Evolutionary conservation across 1,140 invertebrate species (phyloP).

Genomic region (Arctopsyche grandis): DNA sequence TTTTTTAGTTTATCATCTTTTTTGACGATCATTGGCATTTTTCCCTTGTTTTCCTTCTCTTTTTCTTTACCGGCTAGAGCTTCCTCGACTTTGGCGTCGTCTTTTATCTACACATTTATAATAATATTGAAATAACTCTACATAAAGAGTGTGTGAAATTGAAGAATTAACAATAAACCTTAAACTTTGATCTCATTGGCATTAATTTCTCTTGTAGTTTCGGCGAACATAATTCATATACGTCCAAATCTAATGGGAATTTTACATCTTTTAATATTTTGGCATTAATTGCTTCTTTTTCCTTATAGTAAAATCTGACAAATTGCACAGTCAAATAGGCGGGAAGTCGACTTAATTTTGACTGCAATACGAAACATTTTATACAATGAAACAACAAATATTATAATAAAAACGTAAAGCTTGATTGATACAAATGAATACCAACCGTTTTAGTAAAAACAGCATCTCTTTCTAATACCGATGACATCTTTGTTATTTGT

Average conservation of each 20-base stretch:
- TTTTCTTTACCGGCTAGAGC: constrained; percentile 60
- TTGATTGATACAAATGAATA: constrained; percentile 56
- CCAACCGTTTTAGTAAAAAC: constrained; percentile 92
- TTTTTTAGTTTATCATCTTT: constrained; percentile 60
- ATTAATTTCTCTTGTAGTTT: constrained; percentile 90
- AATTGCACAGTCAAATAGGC: constrained; percentile 98
- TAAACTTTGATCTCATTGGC: constrained; percentile 93
- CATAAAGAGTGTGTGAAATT: constrained; percentile 18
- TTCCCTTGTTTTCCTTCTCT: constrained; percentile 50
- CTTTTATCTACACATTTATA: constrained; percentile 76
- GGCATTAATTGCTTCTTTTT: constrained; percentile 95
- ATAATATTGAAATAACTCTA: constrained; percentile 18
- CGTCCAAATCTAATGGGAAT: constrained; percentile 95
- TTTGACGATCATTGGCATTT: constrained; percentile 18
- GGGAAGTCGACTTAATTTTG: constrained; percentile 92
- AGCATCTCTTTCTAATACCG: constrained; percentile 88
- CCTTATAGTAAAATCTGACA: constrained; percentile 98
- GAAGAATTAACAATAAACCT: constrained; percentile 66
- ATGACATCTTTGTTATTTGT: constrained; percentile 92
- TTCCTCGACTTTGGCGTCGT: constrained; percentile 77
- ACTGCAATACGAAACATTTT: constrained; percentile 68
- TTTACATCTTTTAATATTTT: constrained; percentile 99
- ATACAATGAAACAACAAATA: constrained; percentile 6
- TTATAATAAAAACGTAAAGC: constrained; percentile 34
- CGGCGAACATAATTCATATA: constrained; percentile 92